phyloP scores from a whole-genome alignment of 2,113 vertebrate genomes.

The Zeus faber region DNA sequence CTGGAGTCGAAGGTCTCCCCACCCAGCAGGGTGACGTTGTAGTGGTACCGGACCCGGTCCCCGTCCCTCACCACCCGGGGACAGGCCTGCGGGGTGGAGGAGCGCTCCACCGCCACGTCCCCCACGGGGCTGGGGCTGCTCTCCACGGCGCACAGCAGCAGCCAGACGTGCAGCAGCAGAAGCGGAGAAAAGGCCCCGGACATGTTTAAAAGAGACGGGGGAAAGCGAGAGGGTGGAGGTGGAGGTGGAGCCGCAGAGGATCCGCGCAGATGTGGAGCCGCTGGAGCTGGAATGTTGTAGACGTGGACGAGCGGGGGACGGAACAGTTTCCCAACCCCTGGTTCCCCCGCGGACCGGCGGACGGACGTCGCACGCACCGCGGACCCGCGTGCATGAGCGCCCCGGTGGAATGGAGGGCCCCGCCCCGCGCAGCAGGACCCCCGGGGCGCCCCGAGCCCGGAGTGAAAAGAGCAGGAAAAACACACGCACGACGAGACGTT shows the following conservation, averaged over 20 bases:
- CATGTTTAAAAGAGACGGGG: not conserved
- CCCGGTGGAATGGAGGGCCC: too few relatives aligned
- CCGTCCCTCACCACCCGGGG: conserved; percentile 82
- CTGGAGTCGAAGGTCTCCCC: conserved; percentile 94
- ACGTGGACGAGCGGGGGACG: conserved; percentile 56
- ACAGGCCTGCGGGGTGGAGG: conserved; percentile 81
- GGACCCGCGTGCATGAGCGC: too few relatives aligned
- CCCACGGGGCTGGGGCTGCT: conserved; percentile 84
- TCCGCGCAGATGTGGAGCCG: not conserved
- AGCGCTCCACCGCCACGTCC: conserved; percentile 89
- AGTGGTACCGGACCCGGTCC: conserved; percentile 92
- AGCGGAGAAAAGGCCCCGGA: not conserved
- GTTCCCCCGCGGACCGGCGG: too few relatives aligned
- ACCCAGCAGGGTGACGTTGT: conserved; percentile 89
- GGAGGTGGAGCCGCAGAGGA: conserved; percentile 8
- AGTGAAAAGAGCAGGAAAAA: too few relatives aligned
- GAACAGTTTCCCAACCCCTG: not conserved
- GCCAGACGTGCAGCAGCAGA: conserved; percentile 46
- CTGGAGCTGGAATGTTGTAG: conserved; percentile 53
- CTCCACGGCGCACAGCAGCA: conserved; percentile 43
- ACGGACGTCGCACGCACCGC: too few relatives aligned
- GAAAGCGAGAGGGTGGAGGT: not conserved
- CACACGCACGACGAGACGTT: too few relatives aligned
- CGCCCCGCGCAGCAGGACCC: not conserved
- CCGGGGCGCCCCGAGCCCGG: too few relatives aligned